A percentile compares a stretch with the other conserved stretches of the same genome.
Evolutionary conservation across 2,888 invertebrate species (phyloP).

Genomic region (Drosophila engyochracea): DNA sequence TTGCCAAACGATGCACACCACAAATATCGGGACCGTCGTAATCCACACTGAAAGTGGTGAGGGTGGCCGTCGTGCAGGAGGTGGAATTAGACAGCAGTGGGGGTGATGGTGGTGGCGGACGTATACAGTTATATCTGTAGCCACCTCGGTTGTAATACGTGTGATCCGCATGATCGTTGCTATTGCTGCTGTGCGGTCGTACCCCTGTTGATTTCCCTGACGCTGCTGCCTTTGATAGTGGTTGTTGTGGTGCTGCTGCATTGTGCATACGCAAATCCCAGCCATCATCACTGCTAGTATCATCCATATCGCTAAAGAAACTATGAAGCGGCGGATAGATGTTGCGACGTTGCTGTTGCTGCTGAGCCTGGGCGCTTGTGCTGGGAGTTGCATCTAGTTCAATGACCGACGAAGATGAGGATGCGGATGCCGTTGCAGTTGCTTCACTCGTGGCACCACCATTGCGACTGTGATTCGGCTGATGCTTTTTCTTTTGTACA

Average conservation of each 20-base stretch:
- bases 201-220: slow-evolving; percentile 3
- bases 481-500: slow-evolving; percentile 68
- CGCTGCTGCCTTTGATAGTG: slow-evolving; percentile 6
- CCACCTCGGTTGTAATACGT: slow-evolving; percentile 67
- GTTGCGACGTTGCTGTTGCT: slow-evolving; percentile 32
- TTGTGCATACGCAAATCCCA: slow-evolving; percentile 70
- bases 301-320: slow-evolving; percentile 22
- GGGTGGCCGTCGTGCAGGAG: slow-evolving; percentile 69
- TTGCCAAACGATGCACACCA: slow-evolving; percentile 49
- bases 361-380: slow-evolving; percentile 74
- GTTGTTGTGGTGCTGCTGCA: slow-evolving; percentile 12
- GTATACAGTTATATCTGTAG: slow-evolving; percentile 8
- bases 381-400: slow-evolving; percentile 74
- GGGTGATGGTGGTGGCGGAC: slow-evolving; percentile 3
- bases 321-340: slow-evolving; percentile 2
- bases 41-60: slow-evolving; percentile 69
- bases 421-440: slow-evolving; percentile 29
- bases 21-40: slow-evolving; percentile 59
- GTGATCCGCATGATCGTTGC: slow-evolving; percentile 55
- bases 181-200: slow-evolving; percentile 27
- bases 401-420: slow-evolving; percentile 50
- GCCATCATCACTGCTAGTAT: slow-evolving; percentile 73
- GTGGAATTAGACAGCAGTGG: slow-evolving; percentile 46
- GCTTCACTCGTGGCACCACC: slow-evolving; percentile 20
- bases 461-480: slow-evolving; percentile 31